These are phyloP conservation scores for Trachythela sp. DNA, from an alignment of 64 coral and sea anemone species.

Conservation along the genomic window DNA sequence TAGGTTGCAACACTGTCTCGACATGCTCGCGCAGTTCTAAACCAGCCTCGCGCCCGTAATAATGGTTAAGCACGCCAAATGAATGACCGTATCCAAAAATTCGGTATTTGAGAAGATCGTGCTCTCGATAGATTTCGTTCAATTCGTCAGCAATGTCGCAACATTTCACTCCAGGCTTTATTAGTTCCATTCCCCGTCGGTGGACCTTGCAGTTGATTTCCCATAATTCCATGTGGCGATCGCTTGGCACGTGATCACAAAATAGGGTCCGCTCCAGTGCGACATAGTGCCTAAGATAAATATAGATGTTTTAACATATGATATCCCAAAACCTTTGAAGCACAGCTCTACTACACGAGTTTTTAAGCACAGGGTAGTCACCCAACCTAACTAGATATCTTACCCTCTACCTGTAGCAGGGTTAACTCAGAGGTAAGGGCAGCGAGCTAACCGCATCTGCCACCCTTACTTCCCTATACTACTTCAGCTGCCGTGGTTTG, in stretches of 20 bases:
- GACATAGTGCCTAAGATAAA: constrained; percentile 58
- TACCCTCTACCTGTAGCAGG: too few relatives aligned
- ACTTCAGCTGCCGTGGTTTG: too few relatives aligned
- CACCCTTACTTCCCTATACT: too few relatives aligned
- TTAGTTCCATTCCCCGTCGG: constrained; percentile 70
- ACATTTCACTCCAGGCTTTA: constrained; percentile 64
- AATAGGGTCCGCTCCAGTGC: constrained; percentile 82
- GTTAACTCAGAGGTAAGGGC: too few relatives aligned
- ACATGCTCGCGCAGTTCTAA: constrained; percentile 80
- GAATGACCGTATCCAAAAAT: constrained; percentile 90
- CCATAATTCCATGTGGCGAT: constrained; percentile 83
- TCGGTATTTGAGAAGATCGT: constrained; percentile 70
- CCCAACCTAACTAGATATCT: too few relatives aligned
- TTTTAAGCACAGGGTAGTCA: too few relatives aligned
- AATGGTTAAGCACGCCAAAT: constrained; percentile 80
- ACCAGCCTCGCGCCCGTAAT: constrained; percentile 86
- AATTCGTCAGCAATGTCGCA: constrained; percentile 83
- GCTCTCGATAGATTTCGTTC: constrained; percentile 67
- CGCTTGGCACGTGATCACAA: constrained; percentile 80
- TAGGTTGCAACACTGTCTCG: constrained; percentile 68
- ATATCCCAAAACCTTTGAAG: not conserved
- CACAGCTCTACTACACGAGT: not conserved
- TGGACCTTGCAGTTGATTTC: constrained; percentile 77
- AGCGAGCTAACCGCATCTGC: too few relatives aligned
- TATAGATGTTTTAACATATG: not conserved